phyloP scores from a whole-genome alignment of 2,888 invertebrate species.

The Capitulum mitella region DNA sequence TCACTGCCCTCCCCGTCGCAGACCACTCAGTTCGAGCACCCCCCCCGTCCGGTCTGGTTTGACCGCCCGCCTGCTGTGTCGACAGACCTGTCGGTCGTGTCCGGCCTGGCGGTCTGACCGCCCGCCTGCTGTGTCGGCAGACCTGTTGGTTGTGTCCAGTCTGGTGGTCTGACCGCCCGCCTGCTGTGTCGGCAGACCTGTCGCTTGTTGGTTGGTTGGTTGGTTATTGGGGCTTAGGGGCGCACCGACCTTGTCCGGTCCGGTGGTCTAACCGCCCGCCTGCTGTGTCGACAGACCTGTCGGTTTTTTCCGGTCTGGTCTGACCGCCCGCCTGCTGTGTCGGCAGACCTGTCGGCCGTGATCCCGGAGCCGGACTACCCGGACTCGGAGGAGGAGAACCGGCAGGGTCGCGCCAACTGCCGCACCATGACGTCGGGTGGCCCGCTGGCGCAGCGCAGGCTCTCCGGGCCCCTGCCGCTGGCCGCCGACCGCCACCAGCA shows the following conservation, averaged over 20 bases:
- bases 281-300: background rate
- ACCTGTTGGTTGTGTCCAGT: conserved; percentile 37
- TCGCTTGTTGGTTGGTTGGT: no score
- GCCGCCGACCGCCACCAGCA: conserved; percentile 56
- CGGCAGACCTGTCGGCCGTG: conserved; percentile 36
- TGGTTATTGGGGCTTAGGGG: no score
- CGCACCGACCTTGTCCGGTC: no score
- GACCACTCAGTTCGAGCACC: no score
- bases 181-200: no score
- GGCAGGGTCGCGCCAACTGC: background rate
- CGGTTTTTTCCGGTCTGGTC: background rate
- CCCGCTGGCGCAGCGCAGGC: background rate
- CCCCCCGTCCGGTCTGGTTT: no score
- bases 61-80: background rate
- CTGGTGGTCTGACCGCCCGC: no score
- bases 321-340: background rate
- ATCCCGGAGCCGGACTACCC: conserved; percentile 42
- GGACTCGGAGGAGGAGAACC: conserved; percentile 33
- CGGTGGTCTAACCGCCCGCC: no score
- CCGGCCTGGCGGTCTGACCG: background rate
- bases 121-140: conserved; percentile 14
- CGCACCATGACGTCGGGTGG: background rate
- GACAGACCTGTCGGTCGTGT: background rate
- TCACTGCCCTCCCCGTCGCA: no score
- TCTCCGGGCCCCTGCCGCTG: background rate